Percentiles rank a stretch among this genome's conserved stretches.
These are phyloP conservation scores for Falco naumanni DNA, from an alignment of 2,797 vertebrate species.

Conservation along the genomic window DNA sequence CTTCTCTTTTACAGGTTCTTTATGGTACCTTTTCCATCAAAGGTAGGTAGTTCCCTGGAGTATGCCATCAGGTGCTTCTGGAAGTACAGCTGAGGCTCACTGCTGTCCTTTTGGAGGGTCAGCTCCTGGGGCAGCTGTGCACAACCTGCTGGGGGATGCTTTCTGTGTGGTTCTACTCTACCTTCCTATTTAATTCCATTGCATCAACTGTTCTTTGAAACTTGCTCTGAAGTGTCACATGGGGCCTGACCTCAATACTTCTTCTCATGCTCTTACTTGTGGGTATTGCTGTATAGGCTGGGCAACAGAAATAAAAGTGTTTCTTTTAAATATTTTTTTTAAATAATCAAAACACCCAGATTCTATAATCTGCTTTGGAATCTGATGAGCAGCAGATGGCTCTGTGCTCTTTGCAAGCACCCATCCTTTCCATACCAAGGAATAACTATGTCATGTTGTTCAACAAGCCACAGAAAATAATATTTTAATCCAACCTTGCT, in stretches of 20 bases:
- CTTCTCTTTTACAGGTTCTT: background rate
- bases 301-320: conserved; percentile 75
- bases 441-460: conserved; percentile 70
- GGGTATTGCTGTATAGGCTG: conserved; percentile 39
- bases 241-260: background rate
- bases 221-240: accelerated
- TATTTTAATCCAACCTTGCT: conserved; percentile 25
- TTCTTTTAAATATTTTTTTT: background rate
- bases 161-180: accelerated
- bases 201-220: background rate
- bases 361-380: conserved; percentile 78
- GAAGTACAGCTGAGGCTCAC: background rate
- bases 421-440: conserved; percentile 72
- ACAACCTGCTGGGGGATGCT: background rate
- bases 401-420: conserved; percentile 65
- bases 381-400: conserved; percentile 79
- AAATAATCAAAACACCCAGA: background rate
- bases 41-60: background rate
- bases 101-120: background rate
- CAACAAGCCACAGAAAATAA: conserved; percentile 74
- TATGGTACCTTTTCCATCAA: background rate
- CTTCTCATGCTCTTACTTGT: conserved; percentile 60
- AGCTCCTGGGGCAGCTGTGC: background rate
- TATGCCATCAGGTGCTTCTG: background rate
- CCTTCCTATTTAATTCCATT: background rate